Percentiles rank a stretch among this genome's conserved stretches.
These are phyloP conservation scores for Eulemur macaco DNA, from an alignment of 2,113 vertebrate species.

Conservation along the genomic window DNA sequence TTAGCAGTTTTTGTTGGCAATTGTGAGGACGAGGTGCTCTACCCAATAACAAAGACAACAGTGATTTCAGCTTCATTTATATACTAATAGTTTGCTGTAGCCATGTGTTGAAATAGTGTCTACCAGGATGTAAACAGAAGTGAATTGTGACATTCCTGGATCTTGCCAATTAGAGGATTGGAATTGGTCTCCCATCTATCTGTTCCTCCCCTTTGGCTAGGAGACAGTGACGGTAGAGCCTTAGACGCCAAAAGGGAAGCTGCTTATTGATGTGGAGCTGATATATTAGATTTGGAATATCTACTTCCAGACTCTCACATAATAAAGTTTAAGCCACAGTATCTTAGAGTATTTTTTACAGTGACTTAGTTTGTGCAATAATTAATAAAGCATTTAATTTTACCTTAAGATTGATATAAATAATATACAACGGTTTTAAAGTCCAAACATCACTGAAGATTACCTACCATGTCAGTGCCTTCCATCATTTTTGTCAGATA, in stretches of 20 bases:
- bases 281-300: not conserved
- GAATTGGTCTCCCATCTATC: not conserved
- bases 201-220: not conserved
- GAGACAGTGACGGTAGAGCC: not conserved
- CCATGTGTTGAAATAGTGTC: not conserved
- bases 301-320: not conserved
- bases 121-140: not conserved
- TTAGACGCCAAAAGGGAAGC: not conserved
- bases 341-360: not conserved
- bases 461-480: not conserved
- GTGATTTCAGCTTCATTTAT: not conserved
- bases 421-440: conserved; percentile 29
- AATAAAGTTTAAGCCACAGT: not conserved
- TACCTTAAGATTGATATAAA: not conserved
- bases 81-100: not conserved
- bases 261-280: not conserved
- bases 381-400: not conserved
- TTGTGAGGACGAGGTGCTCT: not conserved
- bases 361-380: not conserved
- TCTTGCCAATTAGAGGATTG: not conserved
- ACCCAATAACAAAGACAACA: not conserved
- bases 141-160: conserved; percentile 11
- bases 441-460: not conserved
- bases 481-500: not conserved
- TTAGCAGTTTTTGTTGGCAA: not conserved